These are phyloP conservation scores for Lanius ludovicianus DNA, from an alignment of 2,113 vertebrate genomes.

Conservation along the genomic window DNA sequence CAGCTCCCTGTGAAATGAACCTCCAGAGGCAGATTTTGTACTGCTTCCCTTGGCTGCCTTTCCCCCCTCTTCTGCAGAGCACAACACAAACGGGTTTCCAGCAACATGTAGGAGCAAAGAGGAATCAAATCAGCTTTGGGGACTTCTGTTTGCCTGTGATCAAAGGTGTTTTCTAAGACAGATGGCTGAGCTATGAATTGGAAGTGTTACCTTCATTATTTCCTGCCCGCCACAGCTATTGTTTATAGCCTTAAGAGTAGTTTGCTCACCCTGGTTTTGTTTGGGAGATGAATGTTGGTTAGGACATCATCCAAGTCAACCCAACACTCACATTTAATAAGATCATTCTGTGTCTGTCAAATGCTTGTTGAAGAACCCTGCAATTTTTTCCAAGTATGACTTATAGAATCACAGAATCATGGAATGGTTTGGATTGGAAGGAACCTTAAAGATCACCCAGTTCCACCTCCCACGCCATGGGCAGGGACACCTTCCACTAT, in stretches of 20 bases:
- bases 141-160: neutral
- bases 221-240: neutral
- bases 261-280: neutral
- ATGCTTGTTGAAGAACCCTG: neutral
- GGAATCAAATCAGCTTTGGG: neutral
- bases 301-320: neutral
- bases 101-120: neutral
- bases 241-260: neutral
- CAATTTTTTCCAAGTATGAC: neutral
- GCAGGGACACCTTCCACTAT: neutral
- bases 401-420: neutral
- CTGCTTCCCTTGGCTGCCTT: neutral
- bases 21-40: neutral
- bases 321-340: neutral
- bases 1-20: neutral
- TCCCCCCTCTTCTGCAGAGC: neutral
- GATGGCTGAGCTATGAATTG: neutral
- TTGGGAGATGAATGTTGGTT: neutral
- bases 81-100: fast-evolving
- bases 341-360: neutral
- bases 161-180: neutral
- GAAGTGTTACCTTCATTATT: neutral
- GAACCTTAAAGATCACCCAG: neutral
- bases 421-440: neutral
- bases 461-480: neutral